These are phyloP conservation scores for Perognathus longimembris DNA, from an alignment of 2,113 vertebrate species.

Conservation along the genomic window DNA sequence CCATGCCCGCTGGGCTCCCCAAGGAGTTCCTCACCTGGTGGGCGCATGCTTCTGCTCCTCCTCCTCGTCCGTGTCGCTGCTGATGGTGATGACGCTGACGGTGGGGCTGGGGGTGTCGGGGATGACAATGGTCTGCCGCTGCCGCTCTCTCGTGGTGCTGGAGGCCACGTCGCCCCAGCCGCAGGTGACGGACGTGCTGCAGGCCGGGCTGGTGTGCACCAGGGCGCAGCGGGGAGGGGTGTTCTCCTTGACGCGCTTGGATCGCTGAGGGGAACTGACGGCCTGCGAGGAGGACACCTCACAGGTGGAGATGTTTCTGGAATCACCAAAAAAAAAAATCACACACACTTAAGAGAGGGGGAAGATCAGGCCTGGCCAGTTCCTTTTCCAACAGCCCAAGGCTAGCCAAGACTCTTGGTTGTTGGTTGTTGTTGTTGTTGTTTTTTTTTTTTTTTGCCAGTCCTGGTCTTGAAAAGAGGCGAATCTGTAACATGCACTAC, in stretches of 20 bases:
- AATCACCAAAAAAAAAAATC: background rate
- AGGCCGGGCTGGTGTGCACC: constrained; percentile 91
- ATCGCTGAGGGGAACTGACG: constrained; percentile 95
- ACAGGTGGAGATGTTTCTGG: constrained; percentile 93
- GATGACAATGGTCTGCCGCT: constrained; percentile 97
- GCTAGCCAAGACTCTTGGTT: too few species aligned
- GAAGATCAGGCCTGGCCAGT: background rate
- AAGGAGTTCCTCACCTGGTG: constrained; percentile 89
- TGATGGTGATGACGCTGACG: constrained; percentile 99
- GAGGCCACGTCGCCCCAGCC: constrained; percentile 90
- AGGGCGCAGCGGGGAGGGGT: constrained; percentile 96
- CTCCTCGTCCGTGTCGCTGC: constrained; percentile 98
- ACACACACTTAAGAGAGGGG: background rate
- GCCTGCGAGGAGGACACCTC: constrained; percentile 96
- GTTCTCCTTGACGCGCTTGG: constrained; percentile 98
- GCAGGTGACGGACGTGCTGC: constrained; percentile 87
- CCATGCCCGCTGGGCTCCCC: too few species aligned
- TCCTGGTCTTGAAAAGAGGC: constrained; percentile 26
- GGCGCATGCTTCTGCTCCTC: constrained; percentile 96
- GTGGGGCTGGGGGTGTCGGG: constrained; percentile 98
- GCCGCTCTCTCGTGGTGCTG: constrained; percentile 90
- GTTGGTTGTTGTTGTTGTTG: too few species aligned
- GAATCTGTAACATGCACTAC: background rate
- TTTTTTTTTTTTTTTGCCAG: too few species aligned
- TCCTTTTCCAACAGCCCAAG: background rate